These are phyloP conservation scores for Leptinotarsa defecta DNA, from an alignment of 1,140 invertebrate species.

Conservation along the genomic window DNA sequence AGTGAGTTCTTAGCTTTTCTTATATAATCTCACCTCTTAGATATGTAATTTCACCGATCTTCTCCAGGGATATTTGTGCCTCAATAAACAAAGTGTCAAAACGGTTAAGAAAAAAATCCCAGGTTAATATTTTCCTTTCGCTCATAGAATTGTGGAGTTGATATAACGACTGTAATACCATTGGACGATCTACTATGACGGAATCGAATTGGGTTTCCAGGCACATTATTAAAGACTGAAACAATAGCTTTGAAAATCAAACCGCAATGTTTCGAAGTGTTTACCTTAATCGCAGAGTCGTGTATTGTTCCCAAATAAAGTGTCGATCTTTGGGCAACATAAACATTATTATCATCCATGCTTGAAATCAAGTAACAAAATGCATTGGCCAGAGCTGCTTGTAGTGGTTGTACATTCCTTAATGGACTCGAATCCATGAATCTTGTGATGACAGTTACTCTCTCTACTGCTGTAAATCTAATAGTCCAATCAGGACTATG, in stretches of 20 bases:
- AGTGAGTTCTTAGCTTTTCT: not conserved
- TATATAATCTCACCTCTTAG: conserved; percentile 68
- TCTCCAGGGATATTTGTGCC: conserved; percentile 88
- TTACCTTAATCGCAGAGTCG: conserved; percentile 77
- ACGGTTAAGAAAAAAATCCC: conserved; percentile 98
- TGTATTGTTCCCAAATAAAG: conserved; percentile 94
- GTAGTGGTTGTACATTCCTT: conserved; percentile 79
- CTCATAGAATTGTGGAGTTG: conserved; percentile 92
- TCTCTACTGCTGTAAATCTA: conserved; percentile 91
- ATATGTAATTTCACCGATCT: conserved; percentile 78
- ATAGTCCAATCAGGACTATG: conserved; percentile 86
- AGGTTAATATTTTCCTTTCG: conserved; percentile 87
- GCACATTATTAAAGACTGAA: conserved; percentile 81
- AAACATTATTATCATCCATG: conserved; percentile 93
- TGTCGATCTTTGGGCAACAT: conserved; percentile 91
- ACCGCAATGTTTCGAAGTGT: not conserved
- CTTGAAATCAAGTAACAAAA: conserved; percentile 96
- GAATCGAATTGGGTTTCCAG: conserved; percentile 91
- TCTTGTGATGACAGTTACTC: conserved; percentile 88
- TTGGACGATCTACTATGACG: conserved; percentile 93
- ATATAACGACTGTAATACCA: conserved; percentile 96
- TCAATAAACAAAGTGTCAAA: conserved; percentile 96
- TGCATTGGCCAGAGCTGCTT: conserved; percentile 93
- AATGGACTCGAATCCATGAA: conserved; percentile 91
- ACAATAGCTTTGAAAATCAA: conserved; percentile 42